phyloP scores from a whole-genome alignment of 2,113 vertebrate genomes.

The Solenodon paradoxus region DNA sequence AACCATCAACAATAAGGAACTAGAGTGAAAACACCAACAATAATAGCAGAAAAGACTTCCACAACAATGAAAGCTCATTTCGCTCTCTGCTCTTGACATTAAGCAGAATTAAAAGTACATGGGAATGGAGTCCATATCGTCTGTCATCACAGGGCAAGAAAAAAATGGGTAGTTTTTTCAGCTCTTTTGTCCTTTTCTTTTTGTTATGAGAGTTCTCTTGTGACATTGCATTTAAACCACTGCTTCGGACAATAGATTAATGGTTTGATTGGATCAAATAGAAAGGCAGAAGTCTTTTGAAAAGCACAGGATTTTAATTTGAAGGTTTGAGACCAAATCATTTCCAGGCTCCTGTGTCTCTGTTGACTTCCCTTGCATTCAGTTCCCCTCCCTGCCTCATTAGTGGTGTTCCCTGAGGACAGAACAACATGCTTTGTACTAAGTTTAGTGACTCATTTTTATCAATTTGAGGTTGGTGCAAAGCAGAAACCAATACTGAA shows the following conservation, averaged over 20 bases:
- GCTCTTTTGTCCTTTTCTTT: background rate
- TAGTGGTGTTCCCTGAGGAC: background rate
- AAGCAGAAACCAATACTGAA: background rate
- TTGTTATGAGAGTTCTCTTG: background rate
- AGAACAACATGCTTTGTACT: background rate
- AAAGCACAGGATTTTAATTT: conserved; percentile 5
- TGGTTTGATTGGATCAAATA: background rate
- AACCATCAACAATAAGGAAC: background rate
- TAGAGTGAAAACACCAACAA: background rate
- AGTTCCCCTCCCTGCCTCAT: background rate
- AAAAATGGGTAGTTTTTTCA: background rate
- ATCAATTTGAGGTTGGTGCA: background rate
- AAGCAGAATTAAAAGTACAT: background rate
- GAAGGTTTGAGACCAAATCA: background rate
- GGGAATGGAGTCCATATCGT: background rate
- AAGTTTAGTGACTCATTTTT: background rate
- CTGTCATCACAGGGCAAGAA: background rate
- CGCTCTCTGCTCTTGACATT: background rate
- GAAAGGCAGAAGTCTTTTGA: background rate
- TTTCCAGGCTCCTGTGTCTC: background rate
- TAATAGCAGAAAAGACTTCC: background rate
- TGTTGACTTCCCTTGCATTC: background rate
- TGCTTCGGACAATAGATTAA: background rate
- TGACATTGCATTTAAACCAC: background rate
- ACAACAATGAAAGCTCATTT: background rate